A percentile compares a stretch with the other conserved stretches of the same genome.
phyloP scores from a whole-genome alignment of 2,888 invertebrate species.

The Drosophila koepferae region DNA sequence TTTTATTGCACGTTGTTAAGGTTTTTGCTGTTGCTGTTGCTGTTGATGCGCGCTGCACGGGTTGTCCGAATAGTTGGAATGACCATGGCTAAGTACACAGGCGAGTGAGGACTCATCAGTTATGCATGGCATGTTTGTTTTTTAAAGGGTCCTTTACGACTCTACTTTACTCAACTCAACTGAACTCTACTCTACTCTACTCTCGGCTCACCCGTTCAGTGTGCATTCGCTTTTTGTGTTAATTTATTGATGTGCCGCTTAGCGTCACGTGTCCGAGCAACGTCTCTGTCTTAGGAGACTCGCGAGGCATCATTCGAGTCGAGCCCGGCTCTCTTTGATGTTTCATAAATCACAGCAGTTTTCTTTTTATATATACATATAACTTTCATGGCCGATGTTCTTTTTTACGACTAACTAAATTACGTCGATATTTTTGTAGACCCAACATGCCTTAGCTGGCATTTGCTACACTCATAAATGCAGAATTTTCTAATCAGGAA shows the following conservation, averaged over 20 bases:
- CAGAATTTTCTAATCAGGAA: neutral
- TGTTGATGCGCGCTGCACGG: conserved; percentile 13
- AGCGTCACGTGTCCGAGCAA: conserved; percentile 43
- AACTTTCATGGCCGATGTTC: neutral
- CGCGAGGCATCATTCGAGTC: neutral
- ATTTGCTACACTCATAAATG: neutral
- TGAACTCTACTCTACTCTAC: conserved; percentile 1
- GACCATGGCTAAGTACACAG: neutral
- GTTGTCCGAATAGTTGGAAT: conserved; percentile 10
- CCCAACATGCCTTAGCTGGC: no score
- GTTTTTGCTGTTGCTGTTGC: conserved; percentile 31
- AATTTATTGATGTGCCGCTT: conserved; percentile 70
- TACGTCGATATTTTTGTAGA: conserved; percentile 9
- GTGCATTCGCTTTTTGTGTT: conserved; percentile 47
- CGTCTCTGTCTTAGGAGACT: conserved; percentile 8
- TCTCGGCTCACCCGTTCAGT: neutral
- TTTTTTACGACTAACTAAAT: conserved; percentile 46
- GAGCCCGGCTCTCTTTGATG: conserved; percentile 52
- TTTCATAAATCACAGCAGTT: conserved; percentile 50
- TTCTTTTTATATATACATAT: conserved; percentile 11
- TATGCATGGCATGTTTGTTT: conserved; percentile 73
- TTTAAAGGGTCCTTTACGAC: conserved; percentile 60
- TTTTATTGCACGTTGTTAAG: conserved; percentile 72
- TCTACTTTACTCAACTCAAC: conserved; percentile 8
- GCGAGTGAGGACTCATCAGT: conserved; percentile 61